Evolutionary conservation across 2,113 vertebrate species (phyloP).

Genomic region (Anarhynchus alexandrinus): DNA sequence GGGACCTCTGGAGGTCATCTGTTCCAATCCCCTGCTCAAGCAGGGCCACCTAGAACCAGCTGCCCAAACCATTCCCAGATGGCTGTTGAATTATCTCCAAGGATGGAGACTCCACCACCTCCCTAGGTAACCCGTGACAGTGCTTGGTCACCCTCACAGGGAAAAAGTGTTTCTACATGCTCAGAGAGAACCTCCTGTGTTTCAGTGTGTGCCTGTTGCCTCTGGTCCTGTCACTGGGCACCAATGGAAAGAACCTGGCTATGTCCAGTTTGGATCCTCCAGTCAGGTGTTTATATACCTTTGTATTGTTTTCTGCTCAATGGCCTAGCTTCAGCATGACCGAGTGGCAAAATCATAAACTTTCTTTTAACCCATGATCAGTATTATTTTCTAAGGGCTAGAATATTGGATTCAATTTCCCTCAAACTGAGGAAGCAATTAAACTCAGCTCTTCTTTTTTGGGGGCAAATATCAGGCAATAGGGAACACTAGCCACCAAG

Average conservation of each 20-base stretch:
- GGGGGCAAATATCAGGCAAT: background rate
- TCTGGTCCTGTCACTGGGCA: background rate
- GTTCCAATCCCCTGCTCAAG: background rate
- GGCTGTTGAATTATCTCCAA: background rate
- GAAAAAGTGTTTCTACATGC: background rate
- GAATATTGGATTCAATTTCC: background rate
- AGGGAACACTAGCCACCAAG: background rate
- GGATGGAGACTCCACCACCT: background rate
- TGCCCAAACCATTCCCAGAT: background rate
- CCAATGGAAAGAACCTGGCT: background rate
- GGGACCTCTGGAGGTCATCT: background rate
- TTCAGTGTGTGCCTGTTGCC: background rate
- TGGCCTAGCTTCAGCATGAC: background rate
- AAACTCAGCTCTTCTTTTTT: background rate
- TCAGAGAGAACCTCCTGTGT: background rate
- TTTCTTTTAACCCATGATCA: background rate
- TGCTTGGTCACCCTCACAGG: background rate
- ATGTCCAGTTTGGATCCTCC: background rate
- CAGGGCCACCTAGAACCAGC: background rate
- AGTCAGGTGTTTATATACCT: background rate
- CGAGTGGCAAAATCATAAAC: background rate
- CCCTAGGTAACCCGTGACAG: background rate
- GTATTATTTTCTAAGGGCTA: background rate
- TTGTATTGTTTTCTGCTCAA: background rate
- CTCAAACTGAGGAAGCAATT: background rate